A percentile compares a stretch with the other conserved stretches of the same genome.
These are phyloP conservation scores for human DNA, from an alignment of 2,113 vertebrate species.

Conservation along the genomic window GRCh38 chrY:23182501-23183000, in stretches of 20 bases:
- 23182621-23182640: neutral
- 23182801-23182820: neutral
- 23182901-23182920: neutral
- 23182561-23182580: neutral
- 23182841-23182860: neutral
- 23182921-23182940: neutral
- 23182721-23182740: neutral
- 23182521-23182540: neutral
- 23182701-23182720: neutral
- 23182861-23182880: neutral
- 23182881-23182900: neutral
- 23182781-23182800: constrained; percentile 13
- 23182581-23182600: neutral
- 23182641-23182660: neutral
- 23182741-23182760: neutral
- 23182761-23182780: neutral
- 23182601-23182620: neutral
- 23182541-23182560: neutral
- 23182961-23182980: neutral
- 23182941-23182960: neutral
- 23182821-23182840: neutral
- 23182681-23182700: neutral
- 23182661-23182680: neutral
- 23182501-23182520: neutral
- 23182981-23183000: neutral